These are phyloP conservation scores for Andrena bucephala DNA, from an alignment of 2,888 invertebrate genomes.

Conservation along the genomic window DNA sequence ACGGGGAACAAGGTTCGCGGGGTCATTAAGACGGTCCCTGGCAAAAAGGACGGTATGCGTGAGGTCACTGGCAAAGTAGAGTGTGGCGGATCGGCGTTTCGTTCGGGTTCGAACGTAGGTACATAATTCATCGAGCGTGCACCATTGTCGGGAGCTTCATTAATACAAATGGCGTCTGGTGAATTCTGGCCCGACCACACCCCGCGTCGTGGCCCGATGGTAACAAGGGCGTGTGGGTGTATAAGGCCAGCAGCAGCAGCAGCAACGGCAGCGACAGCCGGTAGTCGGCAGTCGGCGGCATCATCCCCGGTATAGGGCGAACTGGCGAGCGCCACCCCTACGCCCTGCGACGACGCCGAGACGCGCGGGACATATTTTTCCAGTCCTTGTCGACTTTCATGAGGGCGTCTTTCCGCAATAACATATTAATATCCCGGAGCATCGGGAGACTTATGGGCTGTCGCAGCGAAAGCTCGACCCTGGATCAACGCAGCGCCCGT, in stretches of 20 bases:
- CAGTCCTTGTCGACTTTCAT: slow-evolving; percentile 85
- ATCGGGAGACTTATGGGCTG: slow-evolving; percentile 78
- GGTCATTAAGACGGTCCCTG: slow-evolving; percentile 19
- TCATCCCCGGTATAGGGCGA: slow-evolving; percentile 61
- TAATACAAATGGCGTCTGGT: slow-evolving; percentile 85
- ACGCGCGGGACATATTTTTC: slow-evolving; percentile 83
- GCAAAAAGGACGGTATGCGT: slow-evolving; percentile 42
- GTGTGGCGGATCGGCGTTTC: slow-evolving; percentile 74
- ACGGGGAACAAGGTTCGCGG: background rate
- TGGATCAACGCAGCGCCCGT: slow-evolving; percentile 77
- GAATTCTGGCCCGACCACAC: slow-evolving; percentile 80
- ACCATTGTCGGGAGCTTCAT: slow-evolving; percentile 84
- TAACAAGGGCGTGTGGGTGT: slow-evolving; percentile 65
- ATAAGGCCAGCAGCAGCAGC: slow-evolving; percentile 24
- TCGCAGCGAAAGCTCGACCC: slow-evolving; percentile 75
- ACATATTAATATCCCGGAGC: slow-evolving; percentile 84
- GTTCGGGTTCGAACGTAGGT: slow-evolving; percentile 83
- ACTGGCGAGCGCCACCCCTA: slow-evolving; percentile 34
- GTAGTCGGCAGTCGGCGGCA: slow-evolving; percentile 45
- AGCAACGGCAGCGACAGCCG: slow-evolving; percentile 12
- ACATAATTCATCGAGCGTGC: slow-evolving; percentile 85
- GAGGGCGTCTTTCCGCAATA: slow-evolving; percentile 85
- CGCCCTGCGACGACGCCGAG: slow-evolving; percentile 58
- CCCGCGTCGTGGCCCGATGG: slow-evolving; percentile 62
- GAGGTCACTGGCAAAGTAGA: slow-evolving; percentile 68